These are phyloP conservation scores for Drosophila picticornis DNA, from an alignment of 2,888 invertebrate genomes.

Conservation along the genomic window DNA sequence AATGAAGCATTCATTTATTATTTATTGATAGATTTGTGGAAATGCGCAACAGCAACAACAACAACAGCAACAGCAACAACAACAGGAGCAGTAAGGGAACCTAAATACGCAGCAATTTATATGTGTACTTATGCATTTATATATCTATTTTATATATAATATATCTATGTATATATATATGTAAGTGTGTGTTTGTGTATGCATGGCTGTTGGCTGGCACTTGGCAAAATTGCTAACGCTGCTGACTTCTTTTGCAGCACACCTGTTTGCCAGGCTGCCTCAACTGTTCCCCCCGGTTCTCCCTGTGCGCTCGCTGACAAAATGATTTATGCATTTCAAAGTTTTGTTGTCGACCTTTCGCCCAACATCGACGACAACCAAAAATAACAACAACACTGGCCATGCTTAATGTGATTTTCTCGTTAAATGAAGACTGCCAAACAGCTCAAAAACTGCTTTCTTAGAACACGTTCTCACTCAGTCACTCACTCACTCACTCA, in stretches of 20 bases:
- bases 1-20: constrained; percentile 71
- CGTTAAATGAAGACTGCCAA: constrained; percentile 37
- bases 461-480: constrained; percentile 23
- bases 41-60: constrained; percentile 40
- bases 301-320: neutral
- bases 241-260: constrained; percentile 34
- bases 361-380: constrained; percentile 11
- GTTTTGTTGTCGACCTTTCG: constrained; percentile 40
- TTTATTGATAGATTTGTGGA: constrained; percentile 73
- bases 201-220: constrained; percentile 3
- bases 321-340: constrained; percentile 52
- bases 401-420: constrained; percentile 51
- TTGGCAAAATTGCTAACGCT: constrained; percentile 35
- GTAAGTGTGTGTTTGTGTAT: constrained; percentile 1
- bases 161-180: neutral
- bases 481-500: constrained; percentile 11
- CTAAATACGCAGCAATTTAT: constrained; percentile 14
- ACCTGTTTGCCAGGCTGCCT: constrained; percentile 14
- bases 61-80: constrained; percentile 13
- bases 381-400: neutral
- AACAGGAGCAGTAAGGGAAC: constrained; percentile 11
- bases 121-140: constrained; percentile 12
- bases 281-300: neutral
- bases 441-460: constrained; percentile 25
- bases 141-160: neutral